Conservation (phyloP, 2,888 invertebrate species). For the Labia minor region DNA sequence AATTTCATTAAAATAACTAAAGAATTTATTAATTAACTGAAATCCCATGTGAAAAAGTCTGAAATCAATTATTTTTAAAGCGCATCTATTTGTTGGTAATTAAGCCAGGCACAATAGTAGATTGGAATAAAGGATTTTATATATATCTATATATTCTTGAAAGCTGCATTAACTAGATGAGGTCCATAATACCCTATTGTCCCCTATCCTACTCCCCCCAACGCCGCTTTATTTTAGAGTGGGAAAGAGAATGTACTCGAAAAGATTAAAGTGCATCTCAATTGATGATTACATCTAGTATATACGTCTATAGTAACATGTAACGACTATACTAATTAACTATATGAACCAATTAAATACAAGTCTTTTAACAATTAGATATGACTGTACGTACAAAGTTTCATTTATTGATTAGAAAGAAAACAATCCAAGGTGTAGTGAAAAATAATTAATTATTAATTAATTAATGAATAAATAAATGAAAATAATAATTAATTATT, state of each 20-base stretch:
- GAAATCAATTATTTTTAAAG: no score
- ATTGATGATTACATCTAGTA: neutral
- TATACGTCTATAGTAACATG: no score
- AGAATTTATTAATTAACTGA: no score
- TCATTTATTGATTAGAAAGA: neutral
- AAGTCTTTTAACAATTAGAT: neutral
- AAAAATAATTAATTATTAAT: neutral
- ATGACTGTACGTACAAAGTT: neutral
- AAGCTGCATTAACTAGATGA: neutral
- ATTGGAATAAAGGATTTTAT: constrained; percentile 3
- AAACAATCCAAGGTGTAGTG: neutral
- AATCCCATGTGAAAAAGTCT: no score
- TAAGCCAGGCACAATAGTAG: neutral
- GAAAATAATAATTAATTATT: neutral
- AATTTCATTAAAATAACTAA: no score
- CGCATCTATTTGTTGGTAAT: neutral
- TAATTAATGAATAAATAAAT: neutral
- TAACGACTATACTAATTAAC: neutral
- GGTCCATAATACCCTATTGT: neutral
- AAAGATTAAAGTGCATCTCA: neutral
- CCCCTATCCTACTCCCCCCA: neutral
- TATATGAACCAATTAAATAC: neutral
- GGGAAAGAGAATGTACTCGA: neutral
- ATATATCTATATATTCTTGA: neutral
- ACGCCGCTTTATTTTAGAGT: no score